phyloP scores from a whole-genome alignment of 2,888 invertebrate genomes.

The Argyra leucocephala region DNA sequence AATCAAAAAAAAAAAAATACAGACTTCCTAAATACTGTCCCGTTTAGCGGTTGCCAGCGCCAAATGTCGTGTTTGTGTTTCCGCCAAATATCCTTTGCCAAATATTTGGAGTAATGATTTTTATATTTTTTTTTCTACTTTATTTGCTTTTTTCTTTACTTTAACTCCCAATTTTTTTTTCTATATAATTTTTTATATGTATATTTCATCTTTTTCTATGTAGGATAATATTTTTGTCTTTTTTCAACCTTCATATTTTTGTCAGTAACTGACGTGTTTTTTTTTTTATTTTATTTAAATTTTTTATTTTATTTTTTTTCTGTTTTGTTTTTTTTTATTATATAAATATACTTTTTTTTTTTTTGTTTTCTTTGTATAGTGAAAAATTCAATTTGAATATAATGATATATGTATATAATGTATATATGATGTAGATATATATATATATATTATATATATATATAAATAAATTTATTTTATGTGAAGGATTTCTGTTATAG shows the following conservation, averaged over 20 bases:
- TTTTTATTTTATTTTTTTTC: background rate
- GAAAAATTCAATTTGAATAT: background rate
- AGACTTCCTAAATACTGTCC: conserved; percentile 12
- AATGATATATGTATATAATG: too few relatives aligned
- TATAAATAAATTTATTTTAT: too few relatives aligned
- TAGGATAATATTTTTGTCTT: conserved; percentile 7
- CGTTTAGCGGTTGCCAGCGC: conserved; percentile 10
- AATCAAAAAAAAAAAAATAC: background rate
- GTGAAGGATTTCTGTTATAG: too few relatives aligned
- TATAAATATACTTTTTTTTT: background rate
- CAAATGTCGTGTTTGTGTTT: conserved; percentile 28
- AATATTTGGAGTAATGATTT: conserved; percentile 30
- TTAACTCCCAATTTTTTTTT: conserved; percentile 11
- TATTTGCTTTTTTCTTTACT: conserved; percentile 22
- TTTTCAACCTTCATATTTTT: background rate
- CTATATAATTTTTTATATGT: background rate
- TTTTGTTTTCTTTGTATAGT: background rate
- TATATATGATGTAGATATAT: too few relatives aligned
- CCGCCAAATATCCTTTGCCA: conserved; percentile 30
- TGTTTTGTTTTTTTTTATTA: background rate
- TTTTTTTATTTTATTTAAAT: background rate
- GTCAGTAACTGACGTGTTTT: background rate
- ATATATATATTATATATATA: too few relatives aligned
- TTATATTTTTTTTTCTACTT: conserved; percentile 25
- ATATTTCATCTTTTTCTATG: conserved; percentile 23